Percentiles rank a stretch among this genome's conserved stretches.
phyloP scores from a whole-genome alignment of 1,140 invertebrate species.

The Oncopodura yosiiana region DNA sequence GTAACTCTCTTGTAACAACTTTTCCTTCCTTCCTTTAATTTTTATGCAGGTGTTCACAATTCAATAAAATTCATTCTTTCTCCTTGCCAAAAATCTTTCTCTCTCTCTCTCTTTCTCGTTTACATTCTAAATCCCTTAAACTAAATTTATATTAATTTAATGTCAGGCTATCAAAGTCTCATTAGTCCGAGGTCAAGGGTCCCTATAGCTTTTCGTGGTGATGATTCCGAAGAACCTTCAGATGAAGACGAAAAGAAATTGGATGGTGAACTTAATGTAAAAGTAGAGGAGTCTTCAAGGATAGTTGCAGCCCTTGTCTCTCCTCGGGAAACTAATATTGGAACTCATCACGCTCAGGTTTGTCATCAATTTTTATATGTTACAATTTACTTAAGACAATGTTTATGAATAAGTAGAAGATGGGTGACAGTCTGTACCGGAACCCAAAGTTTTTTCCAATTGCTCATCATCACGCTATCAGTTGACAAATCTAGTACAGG shows the following conservation, averaged over 20 bases:
- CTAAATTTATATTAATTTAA: neutral
- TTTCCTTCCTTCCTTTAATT: neutral
- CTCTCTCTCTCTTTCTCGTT: neutral
- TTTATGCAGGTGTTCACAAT: too few species aligned
- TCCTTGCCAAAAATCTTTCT: neutral
- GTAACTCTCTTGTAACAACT: neutral
- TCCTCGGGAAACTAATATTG: neutral
- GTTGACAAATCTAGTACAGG: too few species aligned
- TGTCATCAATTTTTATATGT: too few species aligned
- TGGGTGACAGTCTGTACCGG: conserved; percentile 35
- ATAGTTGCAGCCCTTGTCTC: neutral
- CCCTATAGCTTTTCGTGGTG: conserved; percentile 25
- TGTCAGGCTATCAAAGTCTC: conserved; percentile 27
- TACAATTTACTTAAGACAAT: too few species aligned
- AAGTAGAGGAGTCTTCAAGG: neutral
- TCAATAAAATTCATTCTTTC: neutral
- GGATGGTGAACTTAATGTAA: neutral
- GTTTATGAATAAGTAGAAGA: too few species aligned
- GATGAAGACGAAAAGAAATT: conserved; percentile 11
- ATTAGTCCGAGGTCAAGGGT: conserved; percentile 34
- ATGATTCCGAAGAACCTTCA: conserved; percentile 13
- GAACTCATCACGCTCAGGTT: neutral
- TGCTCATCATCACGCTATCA: conserved; percentile 32
- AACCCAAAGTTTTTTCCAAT: conserved; percentile 26
- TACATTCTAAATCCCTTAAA: neutral